Conservation (phyloP, 2,797 vertebrate genomes). For the Jordanella pulchra region DNA sequence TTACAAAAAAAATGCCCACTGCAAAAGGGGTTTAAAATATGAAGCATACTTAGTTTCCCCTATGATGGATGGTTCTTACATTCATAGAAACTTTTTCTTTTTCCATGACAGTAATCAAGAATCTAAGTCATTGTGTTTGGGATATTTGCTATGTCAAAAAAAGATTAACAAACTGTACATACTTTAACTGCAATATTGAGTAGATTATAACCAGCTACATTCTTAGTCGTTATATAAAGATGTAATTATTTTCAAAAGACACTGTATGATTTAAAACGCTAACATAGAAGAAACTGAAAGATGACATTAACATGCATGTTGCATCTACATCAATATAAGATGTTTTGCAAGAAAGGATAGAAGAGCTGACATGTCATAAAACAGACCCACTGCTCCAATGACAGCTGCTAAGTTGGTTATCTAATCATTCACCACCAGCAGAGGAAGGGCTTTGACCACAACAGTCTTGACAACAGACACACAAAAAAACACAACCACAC, state of each 20-base stretch:
- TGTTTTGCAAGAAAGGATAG: neutral
- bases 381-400: conserved; percentile 16
- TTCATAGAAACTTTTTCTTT: neutral
- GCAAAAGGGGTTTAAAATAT: neutral
- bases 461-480: neutral
- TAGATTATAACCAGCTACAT: conserved; percentile 2
- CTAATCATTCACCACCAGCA: conserved; percentile 54
- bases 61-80: neutral
- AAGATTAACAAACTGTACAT: neutral
- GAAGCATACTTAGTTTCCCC: neutral
- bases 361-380: conserved; percentile 27
- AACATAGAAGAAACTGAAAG: neutral
- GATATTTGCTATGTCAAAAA: neutral
- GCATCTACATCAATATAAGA: neutral
- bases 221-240: neutral
- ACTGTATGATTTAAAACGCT: neutral
- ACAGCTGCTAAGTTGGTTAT: conserved; percentile 41
- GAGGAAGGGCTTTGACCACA: conserved; percentile 50
- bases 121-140: conserved; percentile 13
- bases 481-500: neutral
- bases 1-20: neutral
- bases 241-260: neutral
- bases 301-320: neutral
- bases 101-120: neutral
- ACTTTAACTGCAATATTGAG: neutral